phyloP scores from a whole-genome alignment of 2,888 invertebrate species.

The Schrankia costaestrigalis region DNA sequence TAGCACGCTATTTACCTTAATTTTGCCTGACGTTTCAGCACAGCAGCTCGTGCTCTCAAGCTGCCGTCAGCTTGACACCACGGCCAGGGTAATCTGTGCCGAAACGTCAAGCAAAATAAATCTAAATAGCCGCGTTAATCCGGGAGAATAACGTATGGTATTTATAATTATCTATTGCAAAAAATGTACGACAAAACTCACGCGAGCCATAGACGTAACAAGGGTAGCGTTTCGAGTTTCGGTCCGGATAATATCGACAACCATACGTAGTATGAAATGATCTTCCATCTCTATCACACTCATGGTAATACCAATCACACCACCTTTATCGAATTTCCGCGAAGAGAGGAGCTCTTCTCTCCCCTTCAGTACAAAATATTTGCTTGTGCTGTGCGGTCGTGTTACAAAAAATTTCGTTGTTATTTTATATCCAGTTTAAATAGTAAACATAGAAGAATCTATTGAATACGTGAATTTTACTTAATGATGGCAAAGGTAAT shows the following conservation, averaged over 20 bases:
- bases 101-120: not conserved
- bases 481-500: constrained; percentile 71
- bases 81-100: too few species aligned
- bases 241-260: constrained; percentile 30
- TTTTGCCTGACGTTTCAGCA: not conserved
- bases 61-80: not conserved
- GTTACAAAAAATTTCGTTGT: constrained; percentile 39
- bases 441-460: constrained; percentile 36
- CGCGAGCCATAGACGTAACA: too few species aligned
- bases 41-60: not conserved
- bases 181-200: too few species aligned
- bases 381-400: constrained; percentile 53
- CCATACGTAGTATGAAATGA: constrained; percentile 35
- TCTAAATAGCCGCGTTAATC: too few species aligned
- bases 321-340: constrained; percentile 69
- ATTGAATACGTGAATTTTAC: constrained; percentile 29
- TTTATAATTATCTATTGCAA: too few species aligned
- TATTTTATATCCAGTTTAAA: constrained; percentile 55
- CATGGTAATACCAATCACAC: constrained; percentile 30
- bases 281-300: constrained; percentile 42
- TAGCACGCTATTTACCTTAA: too few species aligned
- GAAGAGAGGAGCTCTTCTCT: too few species aligned
- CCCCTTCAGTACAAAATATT: constrained; percentile 74
- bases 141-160: too few species aligned
- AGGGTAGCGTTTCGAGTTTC: constrained; percentile 30